Evolutionary conservation across 2,797 vertebrate species (phyloP).

Genomic region (Myotis vivesi): DNA sequence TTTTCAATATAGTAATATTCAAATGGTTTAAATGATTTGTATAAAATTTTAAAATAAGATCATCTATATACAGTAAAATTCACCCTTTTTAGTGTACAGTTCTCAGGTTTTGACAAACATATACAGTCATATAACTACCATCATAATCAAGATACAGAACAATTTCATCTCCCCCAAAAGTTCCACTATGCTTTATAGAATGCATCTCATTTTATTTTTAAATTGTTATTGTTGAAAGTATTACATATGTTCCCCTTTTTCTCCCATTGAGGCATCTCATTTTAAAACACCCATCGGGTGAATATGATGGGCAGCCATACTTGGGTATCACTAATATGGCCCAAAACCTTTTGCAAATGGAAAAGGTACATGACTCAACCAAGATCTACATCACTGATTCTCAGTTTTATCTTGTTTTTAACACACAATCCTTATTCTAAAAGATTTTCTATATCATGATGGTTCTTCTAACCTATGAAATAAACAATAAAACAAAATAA

Average conservation of each 20-base stretch:
- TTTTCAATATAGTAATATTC: not conserved
- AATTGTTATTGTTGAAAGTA: too few species aligned
- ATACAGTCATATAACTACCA: not conserved
- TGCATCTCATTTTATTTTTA: not conserved
- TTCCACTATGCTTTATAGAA: not conserved
- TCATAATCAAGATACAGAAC: not conserved
- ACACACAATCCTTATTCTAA: not conserved
- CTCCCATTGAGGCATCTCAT: not conserved
- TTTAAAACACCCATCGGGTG: not conserved
- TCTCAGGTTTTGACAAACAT: not conserved
- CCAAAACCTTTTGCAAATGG: not conserved
- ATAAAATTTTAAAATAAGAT: not conserved
- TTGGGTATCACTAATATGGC: not conserved
- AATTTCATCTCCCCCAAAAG: not conserved
- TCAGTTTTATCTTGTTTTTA: not conserved
- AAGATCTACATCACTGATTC: not conserved
- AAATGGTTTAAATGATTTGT: not conserved
- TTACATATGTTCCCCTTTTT: too few species aligned
- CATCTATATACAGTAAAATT: not conserved
- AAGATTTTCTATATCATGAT: not conserved
- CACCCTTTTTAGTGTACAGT: not conserved
- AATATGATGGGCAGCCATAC: not conserved
- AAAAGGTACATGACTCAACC: not conserved
- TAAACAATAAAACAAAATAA: not conserved
- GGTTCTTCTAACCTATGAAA: not conserved